Evolutionary conservation across 2,113 vertebrate genomes (phyloP).

Genomic region (Pan troglodytes): DNA sequence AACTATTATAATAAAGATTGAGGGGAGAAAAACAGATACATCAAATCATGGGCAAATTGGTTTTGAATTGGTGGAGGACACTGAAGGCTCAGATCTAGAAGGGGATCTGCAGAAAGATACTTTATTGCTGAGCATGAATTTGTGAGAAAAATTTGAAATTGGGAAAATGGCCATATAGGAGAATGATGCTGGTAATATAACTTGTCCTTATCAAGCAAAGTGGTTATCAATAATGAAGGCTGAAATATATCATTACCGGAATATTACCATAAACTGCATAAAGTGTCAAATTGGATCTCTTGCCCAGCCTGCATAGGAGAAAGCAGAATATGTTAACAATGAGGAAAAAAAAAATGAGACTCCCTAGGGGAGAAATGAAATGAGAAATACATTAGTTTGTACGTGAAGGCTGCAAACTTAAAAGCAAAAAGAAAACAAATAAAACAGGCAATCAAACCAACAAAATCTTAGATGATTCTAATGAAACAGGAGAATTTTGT

Average conservation of each 20-base stretch:
- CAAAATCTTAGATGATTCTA: background rate
- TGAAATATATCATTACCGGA: background rate
- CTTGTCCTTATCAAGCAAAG: background rate
- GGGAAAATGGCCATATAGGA: background rate
- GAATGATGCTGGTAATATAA: background rate
- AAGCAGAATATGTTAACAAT: slow-evolving; percentile 20
- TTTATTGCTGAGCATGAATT: background rate
- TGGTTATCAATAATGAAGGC: background rate
- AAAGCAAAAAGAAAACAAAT: background rate
- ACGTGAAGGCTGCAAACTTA: background rate
- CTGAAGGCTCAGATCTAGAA: background rate
- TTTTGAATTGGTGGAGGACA: background rate
- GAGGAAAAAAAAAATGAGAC: slow-evolving; percentile 20
- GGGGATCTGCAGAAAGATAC: background rate
- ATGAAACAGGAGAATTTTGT: background rate
- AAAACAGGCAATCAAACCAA: background rate
- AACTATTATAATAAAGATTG: background rate
- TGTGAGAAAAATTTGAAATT: background rate
- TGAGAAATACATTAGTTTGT: background rate
- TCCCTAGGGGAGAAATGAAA: background rate
- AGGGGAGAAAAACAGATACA: background rate
- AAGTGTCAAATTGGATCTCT: background rate
- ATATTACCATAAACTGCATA: background rate
- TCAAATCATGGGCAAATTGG: background rate
- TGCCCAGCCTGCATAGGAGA: background rate